phyloP scores from a whole-genome alignment of 2,888 invertebrate genomes.

The Drosophila cognata region DNA sequence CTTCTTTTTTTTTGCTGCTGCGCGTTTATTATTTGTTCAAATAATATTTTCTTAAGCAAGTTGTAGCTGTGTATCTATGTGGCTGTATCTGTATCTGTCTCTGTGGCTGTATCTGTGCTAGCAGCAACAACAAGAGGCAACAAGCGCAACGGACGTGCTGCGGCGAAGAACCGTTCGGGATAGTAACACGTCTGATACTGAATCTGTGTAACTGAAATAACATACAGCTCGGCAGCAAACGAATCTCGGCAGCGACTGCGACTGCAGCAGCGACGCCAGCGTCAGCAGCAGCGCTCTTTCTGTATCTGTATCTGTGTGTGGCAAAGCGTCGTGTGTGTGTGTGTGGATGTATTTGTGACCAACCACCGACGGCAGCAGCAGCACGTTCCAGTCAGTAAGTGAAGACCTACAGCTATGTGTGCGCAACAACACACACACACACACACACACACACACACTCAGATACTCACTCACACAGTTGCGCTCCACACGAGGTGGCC shows the following conservation, averaged over 20 bases:
- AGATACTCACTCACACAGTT: constrained; percentile 18
- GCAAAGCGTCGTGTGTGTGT: constrained; percentile 15
- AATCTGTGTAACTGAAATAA: constrained; percentile 85
- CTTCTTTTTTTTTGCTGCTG: constrained; percentile 32
- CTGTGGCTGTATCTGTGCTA: constrained; percentile 41
- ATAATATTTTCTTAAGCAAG: constrained; percentile 78
- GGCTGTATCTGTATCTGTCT: constrained; percentile 3
- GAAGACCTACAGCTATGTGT: constrained; percentile 72
- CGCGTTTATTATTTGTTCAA: constrained; percentile 66
- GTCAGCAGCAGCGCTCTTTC: constrained; percentile 11
- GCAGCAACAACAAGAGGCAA: constrained; percentile 46
- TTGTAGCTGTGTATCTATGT: constrained; percentile 41
- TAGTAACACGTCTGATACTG: constrained; percentile 85
- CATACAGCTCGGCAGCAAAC: constrained; percentile 78
- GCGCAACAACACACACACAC: constrained; percentile 25
- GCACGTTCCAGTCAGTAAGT: constrained; percentile 79
- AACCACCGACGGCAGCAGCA: constrained; percentile 68
- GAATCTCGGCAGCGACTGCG: constrained; percentile 57
- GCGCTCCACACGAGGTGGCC: constrained; percentile 26
- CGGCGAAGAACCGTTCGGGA: constrained; percentile 82
- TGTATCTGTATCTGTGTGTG: constrained; percentile 14
- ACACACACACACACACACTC: constrained; percentile 18
- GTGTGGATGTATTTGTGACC: constrained; percentile 51
- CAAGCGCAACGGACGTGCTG: constrained; percentile 49
- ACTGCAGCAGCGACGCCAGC: constrained; percentile 18